Conservation (phyloP, 2,797 vertebrate genomes). For the Brachyrhaphis roseni region DNA sequence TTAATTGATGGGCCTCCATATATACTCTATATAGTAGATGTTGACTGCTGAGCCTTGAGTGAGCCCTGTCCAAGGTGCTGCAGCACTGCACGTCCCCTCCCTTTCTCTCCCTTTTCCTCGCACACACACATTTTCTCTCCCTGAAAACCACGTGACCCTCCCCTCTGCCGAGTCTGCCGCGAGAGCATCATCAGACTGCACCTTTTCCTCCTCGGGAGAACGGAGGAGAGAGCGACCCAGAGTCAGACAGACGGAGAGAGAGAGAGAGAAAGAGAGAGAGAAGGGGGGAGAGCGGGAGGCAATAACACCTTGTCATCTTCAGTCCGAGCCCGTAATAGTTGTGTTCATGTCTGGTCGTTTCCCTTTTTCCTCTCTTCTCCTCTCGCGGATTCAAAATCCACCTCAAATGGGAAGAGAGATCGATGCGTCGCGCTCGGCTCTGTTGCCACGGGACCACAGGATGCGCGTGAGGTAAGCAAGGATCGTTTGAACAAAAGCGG, state of each 20-base stretch:
- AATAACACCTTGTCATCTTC: conserved; percentile 64
- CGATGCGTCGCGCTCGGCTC: conserved; percentile 61
- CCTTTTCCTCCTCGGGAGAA: conserved; percentile 75
- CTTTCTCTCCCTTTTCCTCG: conserved; percentile 17
- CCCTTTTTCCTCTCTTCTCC: conserved; percentile 38
- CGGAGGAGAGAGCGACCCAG: conserved; percentile 27
- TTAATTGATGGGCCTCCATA: too few species aligned
- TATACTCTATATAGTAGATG: too few species aligned
- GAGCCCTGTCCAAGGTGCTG: conserved; percentile 80
- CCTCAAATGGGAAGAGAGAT: conserved; percentile 57
- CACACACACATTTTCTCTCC: conserved; percentile 26
- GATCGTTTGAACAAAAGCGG: not conserved
- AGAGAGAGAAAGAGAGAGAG: conserved; percentile 13
- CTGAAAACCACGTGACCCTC: conserved; percentile 68
- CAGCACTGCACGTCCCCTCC: conserved; percentile 74
- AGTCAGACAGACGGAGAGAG: conserved; percentile 28
- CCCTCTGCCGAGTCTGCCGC: conserved; percentile 67
- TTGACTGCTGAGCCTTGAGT: conserved; percentile 27
- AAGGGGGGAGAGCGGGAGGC: conserved; percentile 1
- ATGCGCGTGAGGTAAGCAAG: conserved; percentile 68
- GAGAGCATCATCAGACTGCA: conserved; percentile 80
- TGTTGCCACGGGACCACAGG: conserved; percentile 53
- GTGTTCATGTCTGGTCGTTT: conserved; percentile 56
- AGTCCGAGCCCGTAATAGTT: conserved; percentile 64
- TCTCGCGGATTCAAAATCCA: conserved; percentile 37